phyloP scores from a whole-genome alignment of 2,113 vertebrate species.

The Oncorhynchus masou region DNA sequence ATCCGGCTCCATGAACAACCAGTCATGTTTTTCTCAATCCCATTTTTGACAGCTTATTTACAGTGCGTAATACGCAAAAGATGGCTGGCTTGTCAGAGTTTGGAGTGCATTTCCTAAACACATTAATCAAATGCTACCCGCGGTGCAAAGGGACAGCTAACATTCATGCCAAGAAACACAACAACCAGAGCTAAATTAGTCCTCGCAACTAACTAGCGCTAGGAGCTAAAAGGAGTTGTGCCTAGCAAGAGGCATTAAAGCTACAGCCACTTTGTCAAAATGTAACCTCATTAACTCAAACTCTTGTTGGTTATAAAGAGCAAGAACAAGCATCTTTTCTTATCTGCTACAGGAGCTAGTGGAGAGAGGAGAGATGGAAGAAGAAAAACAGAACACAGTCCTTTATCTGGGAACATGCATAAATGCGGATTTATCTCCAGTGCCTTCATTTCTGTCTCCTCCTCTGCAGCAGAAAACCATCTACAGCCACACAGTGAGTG shows the following conservation, averaged over 20 bases:
- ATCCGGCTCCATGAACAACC: no score
- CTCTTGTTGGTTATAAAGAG: constrained; percentile 31
- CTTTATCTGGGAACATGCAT: constrained; percentile 26
- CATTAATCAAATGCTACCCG: constrained; percentile 34
- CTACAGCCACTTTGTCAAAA: constrained; percentile 22
- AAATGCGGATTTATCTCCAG: constrained; percentile 25
- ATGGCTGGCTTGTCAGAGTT: background rate
- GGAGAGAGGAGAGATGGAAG: background rate
- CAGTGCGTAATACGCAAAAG: no score
- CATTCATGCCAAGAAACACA: constrained; percentile 28
- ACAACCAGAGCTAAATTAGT: constrained; percentile 19
- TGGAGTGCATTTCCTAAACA: constrained; percentile 22
- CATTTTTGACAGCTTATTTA: no score
- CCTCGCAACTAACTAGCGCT: constrained; percentile 8
- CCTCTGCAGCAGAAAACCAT: constrained; percentile 15
- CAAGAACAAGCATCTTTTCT: constrained; percentile 23
- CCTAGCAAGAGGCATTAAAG: constrained; percentile 6
- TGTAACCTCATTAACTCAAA: constrained; percentile 32
- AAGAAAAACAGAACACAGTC: background rate
- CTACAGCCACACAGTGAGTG: no score
- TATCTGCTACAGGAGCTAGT: constrained; percentile 20
- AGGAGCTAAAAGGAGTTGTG: constrained; percentile 11
- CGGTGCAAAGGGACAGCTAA: constrained; percentile 14
- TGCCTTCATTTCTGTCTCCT: constrained; percentile 29
- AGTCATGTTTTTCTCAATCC: no score